Base-by-base conservation (phyloP, 2,888 invertebrate species). In the Sisyra nigra region DNA sequence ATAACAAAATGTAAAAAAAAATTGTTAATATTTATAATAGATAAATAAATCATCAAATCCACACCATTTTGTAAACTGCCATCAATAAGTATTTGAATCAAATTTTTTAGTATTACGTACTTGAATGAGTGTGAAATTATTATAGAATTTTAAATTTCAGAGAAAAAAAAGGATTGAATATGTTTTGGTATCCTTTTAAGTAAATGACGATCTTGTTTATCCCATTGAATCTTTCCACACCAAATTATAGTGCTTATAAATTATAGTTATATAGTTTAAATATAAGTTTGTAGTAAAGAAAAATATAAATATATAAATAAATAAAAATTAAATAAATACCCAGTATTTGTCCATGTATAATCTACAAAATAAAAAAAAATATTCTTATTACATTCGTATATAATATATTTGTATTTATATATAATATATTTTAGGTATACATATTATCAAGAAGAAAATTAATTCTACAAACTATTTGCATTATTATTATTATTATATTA, bases 271-370 rank as follows among this genome's bases (percentile, higher is more conserved):
- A 38, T 38, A 18, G 19, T 18, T 38, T 14, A 24, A 5, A 24
- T 24, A 5, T 24, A 24, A 38, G 38, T 38, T 38, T 36, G 9
- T 34, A 34, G 14, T 34, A 34, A 14, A 14, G 7, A 24, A 24
- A 24, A 24, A 24, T 24, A 24, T 24, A 24, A 24, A 24, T 24
- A 24, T 24, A 24, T 24, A 24, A 24, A 24, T 24, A 24, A 24
- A 24, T 5, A 24, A 5, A 24, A 7, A 24, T 5, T 24, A 5
- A 24, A 24, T 5, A 34, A 34, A 38, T 18, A 38, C 19, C 18
- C 38, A 38, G 38, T 38, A 38, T 38, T 38, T 38, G 38, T 38
- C 38, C 38, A 38, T 38, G 19, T 17, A 38, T 38, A 34, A 34
- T 17, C 17, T 19, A 38, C 19, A 18, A 11, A 38, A 18, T 18